phyloP scores from a whole-genome alignment of 1,140 invertebrate species.

The Asobara japonica region DNA sequence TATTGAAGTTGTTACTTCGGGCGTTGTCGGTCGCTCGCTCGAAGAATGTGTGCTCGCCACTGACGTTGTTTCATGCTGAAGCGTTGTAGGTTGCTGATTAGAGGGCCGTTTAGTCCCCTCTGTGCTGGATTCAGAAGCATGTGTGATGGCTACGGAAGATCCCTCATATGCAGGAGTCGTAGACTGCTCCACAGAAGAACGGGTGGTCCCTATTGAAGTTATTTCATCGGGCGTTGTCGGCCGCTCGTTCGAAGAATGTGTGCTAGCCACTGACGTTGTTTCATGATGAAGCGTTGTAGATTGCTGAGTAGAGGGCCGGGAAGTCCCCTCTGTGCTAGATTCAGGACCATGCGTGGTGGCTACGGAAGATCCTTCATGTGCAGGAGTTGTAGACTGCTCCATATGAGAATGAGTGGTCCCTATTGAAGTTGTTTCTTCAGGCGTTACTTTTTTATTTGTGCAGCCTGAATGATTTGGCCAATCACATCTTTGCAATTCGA shows the following conservation, averaged over 20 bases:
- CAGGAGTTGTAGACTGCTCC: not conserved
- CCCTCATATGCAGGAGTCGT: not conserved
- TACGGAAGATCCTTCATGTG: too few species aligned
- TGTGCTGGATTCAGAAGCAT: not conserved
- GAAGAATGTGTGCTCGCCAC: too few species aligned
- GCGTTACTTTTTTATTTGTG: not conserved
- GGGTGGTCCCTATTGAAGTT: not conserved
- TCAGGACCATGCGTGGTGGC: not conserved
- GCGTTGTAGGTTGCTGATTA: not conserved
- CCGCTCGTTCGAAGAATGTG: not conserved
- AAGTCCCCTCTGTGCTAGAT: not conserved
- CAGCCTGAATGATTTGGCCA: constrained; percentile 36
- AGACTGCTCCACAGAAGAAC: not conserved
- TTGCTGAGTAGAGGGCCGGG: not conserved
- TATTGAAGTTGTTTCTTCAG: not conserved
- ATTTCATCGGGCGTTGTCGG: not conserved
- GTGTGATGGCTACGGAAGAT: not conserved
- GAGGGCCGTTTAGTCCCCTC: not conserved
- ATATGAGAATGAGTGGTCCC: not conserved
- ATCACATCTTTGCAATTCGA: constrained; percentile 59
- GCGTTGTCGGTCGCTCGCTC: too few species aligned
- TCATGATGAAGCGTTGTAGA: too few species aligned
- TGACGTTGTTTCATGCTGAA: too few species aligned
- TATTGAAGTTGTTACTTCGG: too few species aligned
- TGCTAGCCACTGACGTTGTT: not conserved